These are phyloP conservation scores for Balanococcus diminutus DNA, from an alignment of 2,888 invertebrate genomes.

Conservation along the genomic window DNA sequence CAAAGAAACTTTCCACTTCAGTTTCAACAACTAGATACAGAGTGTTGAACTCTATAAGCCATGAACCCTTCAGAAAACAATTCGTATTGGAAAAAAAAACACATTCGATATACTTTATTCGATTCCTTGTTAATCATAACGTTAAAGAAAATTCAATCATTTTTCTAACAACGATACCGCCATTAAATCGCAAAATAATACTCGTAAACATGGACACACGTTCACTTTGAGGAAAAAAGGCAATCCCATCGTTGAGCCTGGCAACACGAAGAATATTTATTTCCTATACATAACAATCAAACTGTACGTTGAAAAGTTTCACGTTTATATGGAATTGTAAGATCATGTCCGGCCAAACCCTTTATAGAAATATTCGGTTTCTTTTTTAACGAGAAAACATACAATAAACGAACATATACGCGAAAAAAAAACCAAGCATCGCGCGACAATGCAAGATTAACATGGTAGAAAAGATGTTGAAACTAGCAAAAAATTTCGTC, in stretches of 20 bases:
- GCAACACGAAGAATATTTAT: neutral
- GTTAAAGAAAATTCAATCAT: constrained; percentile 7
- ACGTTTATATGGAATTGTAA: neutral
- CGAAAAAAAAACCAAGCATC: neutral
- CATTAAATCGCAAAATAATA: neutral
- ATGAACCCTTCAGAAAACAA: neutral
- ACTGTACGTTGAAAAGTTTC: constrained; percentile 4
- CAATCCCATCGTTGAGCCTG: neutral
- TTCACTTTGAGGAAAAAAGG: neutral
- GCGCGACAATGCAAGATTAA: constrained; percentile 13
- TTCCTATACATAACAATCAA: neutral
- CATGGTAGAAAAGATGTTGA: constrained; percentile 23
- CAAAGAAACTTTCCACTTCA: neutral
- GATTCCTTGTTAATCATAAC: neutral
- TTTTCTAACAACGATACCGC: neutral
- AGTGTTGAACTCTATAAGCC: neutral
- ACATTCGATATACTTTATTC: neutral
- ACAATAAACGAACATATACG: neutral
- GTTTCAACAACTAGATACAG: neutral
- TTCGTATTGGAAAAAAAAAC: neutral
- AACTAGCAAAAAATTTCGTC: constrained; percentile 14
- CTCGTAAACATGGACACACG: neutral
- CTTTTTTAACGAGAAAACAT: neutral
- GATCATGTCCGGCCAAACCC: neutral
- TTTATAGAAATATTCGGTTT: constrained; percentile 2